These are phyloP conservation scores for Laothoe populi DNA, from an alignment of 2,888 invertebrate genomes.

Conservation along the genomic window DNA sequence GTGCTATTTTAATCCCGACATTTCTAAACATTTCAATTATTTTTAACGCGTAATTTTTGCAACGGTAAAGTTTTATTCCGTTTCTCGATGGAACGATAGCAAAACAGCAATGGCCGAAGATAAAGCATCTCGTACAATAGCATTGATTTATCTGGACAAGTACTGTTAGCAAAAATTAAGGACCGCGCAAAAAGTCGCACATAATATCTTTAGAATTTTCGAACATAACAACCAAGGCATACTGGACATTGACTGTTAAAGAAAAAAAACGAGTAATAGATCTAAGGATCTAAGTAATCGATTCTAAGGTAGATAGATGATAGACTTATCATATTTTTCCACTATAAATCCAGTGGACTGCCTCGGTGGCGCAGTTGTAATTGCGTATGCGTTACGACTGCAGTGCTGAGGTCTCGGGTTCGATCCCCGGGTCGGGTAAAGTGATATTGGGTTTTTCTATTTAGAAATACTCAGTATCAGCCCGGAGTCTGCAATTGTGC, in stretches of 20 bases:
- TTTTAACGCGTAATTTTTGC: not conserved
- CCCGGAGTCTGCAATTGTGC: too few species aligned
- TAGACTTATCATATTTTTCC: too few species aligned
- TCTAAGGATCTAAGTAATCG: too few species aligned
- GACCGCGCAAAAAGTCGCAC: constrained; percentile 1
- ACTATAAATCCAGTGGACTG: too few species aligned
- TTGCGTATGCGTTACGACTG: too few species aligned
- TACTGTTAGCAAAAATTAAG: constrained; percentile 41
- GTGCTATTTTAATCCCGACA: not conserved
- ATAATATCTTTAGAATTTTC: not conserved
- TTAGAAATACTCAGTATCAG: too few species aligned
- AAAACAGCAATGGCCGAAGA: constrained; percentile 34
- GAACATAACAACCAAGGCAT: not conserved
- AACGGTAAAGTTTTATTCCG: constrained; percentile 2
- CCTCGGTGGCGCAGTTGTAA: too few species aligned
- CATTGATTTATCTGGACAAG: constrained; percentile 41
- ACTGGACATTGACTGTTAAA: constrained; percentile 9
- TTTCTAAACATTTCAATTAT: not conserved
- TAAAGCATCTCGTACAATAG: constrained; percentile 38
- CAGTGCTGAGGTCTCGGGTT: too few species aligned
- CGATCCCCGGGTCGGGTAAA: too few species aligned
- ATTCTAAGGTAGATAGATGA: too few species aligned
- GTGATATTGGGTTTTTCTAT: too few species aligned
- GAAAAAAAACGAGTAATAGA: too few species aligned
- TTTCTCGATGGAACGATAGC: constrained; percentile 23